Base-by-base conservation (phyloP, 2,113 vertebrate species). In the Brachypteracias leptosomus region DNA sequence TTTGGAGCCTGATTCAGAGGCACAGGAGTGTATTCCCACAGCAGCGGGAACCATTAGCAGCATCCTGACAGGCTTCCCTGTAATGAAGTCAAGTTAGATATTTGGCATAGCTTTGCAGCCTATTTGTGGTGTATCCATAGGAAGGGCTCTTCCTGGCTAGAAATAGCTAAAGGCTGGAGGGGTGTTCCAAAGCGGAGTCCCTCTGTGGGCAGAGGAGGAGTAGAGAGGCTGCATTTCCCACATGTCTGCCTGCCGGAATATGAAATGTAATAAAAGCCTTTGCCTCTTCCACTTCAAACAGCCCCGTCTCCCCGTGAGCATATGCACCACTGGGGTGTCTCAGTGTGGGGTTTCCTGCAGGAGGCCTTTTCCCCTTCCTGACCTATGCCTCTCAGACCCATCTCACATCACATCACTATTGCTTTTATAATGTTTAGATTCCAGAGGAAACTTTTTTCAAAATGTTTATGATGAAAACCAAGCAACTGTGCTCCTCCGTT, bases 281-380 rank as follows among this genome's bases (percentile, higher is more conserved):
- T 63, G 36, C 35, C n/a, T 77, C 25, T 90, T 31, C 10, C 40
- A 84, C 90, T 90, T 95, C 90, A 94, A 95, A 90, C 76, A 84
- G 61, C 79, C 74, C 40, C 3, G 4, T 61, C 62, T 89, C 74
- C 87, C 55, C 77, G 61, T 93, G 91, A 92, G 42, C 3, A 2
- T 29, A 26, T 21, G 19, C 52, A 75, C 31, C 61, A 18, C 13
- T 3, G 88, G 67, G 57, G 15, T 61, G 68, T 84, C 93, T 86
- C 90, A 67, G 44, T 22, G 2, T 5, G 47, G 83, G 88, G 83
- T 86, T 96, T 97, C 90, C 96, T 95, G 88, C 85, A 90, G 65
- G 72, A 95, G 72, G 75, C 92, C 79, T 94, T 96, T 95, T 93
- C 79, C 83, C 68, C 76, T 97, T 97, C 96, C 96, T 96, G 86